Base-by-base conservation (phyloP, 2,113 vertebrate genomes). In the Lepus timidus region DNA sequence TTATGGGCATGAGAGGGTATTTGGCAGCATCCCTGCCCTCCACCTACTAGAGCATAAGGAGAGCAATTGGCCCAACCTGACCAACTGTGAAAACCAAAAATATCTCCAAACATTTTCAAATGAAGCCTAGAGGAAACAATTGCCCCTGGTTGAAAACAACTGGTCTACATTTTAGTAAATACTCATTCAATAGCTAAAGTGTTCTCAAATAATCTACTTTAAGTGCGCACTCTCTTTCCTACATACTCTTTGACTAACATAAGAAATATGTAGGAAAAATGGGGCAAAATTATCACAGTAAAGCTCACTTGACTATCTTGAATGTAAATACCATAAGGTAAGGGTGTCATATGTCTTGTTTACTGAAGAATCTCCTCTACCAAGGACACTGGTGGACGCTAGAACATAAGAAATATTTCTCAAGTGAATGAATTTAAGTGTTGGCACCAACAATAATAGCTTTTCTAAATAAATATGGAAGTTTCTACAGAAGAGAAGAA, bases 51-150 rank as follows among this genome's bases (percentile, higher is more conserved):
- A 49, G 14, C 55, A 58, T 4, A 58, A 17, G 55, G 55, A 58
- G 55, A 58, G 55, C 2, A 17, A 13, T 16, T 58, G 55, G 55
- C 17, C 13, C 55, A 58, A 58, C 13, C 55, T 58, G 55, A 58
- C 20, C 31, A 70, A 58, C 9, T 27, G 13, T 31, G 31, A 87
- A 17, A 87, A 49, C 16, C 82, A 78, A 78, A 94, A 61, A n/a
- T 39, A n/a, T 90, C 71, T 65, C n/a, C n/a, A 82, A 29, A 52
- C 5, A 74, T 76, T 64, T 94, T 70, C 52, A 76, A 94, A 78
- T 73, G 14, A 29, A 31, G 8, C 55, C n/a, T 78, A 19, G 31
- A 71, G 20, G 9, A 81, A 17, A 94, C 25, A 81, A 61, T 76
- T 39, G 65, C 11, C 33, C 25, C 19, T 49, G 3, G 44, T 10